Evolutionary conservation across 2,888 invertebrate species (phyloP).

Genomic region (Chymomyza caudatula): DNA sequence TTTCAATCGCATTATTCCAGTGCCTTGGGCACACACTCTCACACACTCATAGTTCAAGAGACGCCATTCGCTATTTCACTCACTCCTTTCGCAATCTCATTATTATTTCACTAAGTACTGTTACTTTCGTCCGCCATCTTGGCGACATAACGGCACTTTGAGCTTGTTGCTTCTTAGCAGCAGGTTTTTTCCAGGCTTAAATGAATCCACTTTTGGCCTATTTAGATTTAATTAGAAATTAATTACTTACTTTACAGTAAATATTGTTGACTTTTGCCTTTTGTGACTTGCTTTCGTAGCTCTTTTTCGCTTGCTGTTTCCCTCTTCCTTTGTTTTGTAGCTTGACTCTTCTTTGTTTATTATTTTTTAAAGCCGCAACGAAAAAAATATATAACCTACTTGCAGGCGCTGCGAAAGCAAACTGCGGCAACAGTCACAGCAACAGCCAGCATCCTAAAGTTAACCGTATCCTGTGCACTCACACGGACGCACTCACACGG

Average conservation of each 20-base stretch:
- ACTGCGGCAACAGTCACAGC: slow-evolving; percentile 34
- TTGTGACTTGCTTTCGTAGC: background rate
- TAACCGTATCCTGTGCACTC: background rate
- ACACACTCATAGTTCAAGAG: background rate
- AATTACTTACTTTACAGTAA: background rate
- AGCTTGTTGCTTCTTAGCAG: too few relatives aligned
- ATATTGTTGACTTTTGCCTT: background rate
- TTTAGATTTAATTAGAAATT: background rate
- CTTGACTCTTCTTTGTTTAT: slow-evolving; percentile 14
- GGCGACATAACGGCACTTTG: too few relatives aligned
- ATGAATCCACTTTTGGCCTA: background rate
- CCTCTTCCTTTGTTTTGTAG: background rate
- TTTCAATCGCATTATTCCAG: background rate
- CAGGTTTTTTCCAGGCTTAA: background rate
- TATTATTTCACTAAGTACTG: too few relatives aligned
- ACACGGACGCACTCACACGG: background rate
- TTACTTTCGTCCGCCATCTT: background rate
- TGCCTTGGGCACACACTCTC: background rate
- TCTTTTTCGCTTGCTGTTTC: background rate
- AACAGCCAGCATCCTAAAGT: background rate
- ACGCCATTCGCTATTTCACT: background rate
- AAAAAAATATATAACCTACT: slow-evolving; percentile 67
- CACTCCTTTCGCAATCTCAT: background rate
- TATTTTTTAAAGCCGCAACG: slow-evolving; percentile 17
- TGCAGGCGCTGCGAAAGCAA: slow-evolving; percentile 59